These are phyloP conservation scores for Diplodus sargus DNA, from an alignment of 2,797 vertebrate species.

Conservation along the genomic window DNA sequence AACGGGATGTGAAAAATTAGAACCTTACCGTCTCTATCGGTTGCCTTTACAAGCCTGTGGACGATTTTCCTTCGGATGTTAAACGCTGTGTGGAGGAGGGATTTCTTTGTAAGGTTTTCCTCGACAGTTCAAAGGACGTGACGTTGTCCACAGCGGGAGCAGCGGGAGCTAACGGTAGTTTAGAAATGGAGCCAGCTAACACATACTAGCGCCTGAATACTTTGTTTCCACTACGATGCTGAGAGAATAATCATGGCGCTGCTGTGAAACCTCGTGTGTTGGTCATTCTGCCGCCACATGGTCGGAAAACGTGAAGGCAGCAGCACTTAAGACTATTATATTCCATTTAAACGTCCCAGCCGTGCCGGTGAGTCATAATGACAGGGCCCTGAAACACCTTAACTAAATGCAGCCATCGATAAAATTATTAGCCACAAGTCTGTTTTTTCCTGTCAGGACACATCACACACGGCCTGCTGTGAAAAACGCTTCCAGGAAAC, in stretches of 20 bases:
- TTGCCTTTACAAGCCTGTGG: too few relatives aligned
- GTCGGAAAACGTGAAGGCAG: not conserved
- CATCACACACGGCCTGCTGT: constrained; percentile 3
- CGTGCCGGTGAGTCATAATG: not conserved
- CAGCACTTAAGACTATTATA: not conserved
- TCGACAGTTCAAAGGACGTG: too few relatives aligned
- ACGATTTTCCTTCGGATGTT: too few relatives aligned
- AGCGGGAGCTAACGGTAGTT: too few relatives aligned
- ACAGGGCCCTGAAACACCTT: not conserved
- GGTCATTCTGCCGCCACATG: not conserved
- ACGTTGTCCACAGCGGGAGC: too few relatives aligned
- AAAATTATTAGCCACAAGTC: not conserved
- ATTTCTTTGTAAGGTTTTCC: too few relatives aligned
- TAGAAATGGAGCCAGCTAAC: too few relatives aligned
- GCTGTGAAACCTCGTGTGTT: not conserved
- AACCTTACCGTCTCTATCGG: too few relatives aligned
- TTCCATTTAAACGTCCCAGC: not conserved
- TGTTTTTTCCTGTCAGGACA: constrained; percentile 21
- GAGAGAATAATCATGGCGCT: not conserved
- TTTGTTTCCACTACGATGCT: not conserved
- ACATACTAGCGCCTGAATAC: too few relatives aligned
- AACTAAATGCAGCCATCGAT: constrained; percentile 20
- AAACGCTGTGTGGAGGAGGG: too few relatives aligned
- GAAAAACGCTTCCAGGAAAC: not conserved
- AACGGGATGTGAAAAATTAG: too few relatives aligned